Conservation (phyloP, 2,113 vertebrate species). For the Catagonus wagneri region DNA sequence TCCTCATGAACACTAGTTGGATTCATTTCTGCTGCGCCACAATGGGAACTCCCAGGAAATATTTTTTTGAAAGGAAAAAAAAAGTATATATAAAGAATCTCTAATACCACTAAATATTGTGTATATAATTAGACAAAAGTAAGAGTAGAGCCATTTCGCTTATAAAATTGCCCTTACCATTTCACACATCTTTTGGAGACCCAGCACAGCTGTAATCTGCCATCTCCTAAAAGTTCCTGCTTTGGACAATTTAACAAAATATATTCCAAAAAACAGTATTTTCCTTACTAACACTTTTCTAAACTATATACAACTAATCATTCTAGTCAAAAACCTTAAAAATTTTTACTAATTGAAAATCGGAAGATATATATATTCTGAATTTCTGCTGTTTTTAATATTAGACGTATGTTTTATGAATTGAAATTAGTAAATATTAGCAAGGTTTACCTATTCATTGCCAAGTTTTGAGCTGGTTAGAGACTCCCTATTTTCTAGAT, state of each 20-base stretch:
- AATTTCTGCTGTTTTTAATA: neutral
- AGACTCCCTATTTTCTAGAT: neutral
- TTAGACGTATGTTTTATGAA: neutral
- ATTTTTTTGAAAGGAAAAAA: neutral
- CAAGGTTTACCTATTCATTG: neutral
- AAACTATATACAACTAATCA: neutral
- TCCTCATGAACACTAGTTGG: no score
- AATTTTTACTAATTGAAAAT: neutral
- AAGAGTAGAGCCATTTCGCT: neutral
- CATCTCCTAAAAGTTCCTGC: neutral
- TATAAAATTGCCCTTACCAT: neutral
- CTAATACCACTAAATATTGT: neutral
- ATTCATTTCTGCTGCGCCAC: no score
- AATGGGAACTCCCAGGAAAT: neutral
- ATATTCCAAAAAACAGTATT: neutral
- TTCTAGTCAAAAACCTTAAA: neutral
- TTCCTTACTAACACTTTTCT: neutral
- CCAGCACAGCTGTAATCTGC: neutral
- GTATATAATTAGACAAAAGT: neutral
- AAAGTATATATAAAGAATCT: neutral
- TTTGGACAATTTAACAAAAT: neutral
- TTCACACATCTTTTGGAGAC: neutral
- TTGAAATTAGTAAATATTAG: neutral
- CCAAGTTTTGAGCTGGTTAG: neutral
- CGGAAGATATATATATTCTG: neutral